phyloP scores from a whole-genome alignment of 1,140 invertebrate species.

The Zaprionus nigranus region DNA sequence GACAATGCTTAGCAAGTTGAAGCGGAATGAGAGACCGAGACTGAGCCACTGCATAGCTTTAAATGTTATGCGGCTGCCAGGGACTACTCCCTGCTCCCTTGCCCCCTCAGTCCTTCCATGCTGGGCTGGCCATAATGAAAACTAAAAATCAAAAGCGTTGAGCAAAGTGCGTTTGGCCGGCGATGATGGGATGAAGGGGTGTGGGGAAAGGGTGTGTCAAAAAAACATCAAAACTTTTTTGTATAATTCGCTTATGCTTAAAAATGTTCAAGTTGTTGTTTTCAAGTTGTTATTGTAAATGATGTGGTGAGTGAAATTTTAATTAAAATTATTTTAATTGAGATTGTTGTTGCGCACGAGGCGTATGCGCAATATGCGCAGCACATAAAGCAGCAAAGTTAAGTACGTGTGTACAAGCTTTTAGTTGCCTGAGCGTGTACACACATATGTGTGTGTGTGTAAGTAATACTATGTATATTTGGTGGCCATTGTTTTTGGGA shows the following conservation, averaged over 20 bases:
- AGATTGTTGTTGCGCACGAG: slow-evolving; percentile 45
- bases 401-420: slow-evolving; percentile 16
- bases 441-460: slow-evolving; percentile 29
- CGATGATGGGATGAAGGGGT: neutral
- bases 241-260: slow-evolving; percentile 82
- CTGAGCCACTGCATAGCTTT: slow-evolving; percentile 63
- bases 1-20: slow-evolving; percentile 79
- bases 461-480: slow-evolving; percentile 9
- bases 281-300: slow-evolving; percentile 46
- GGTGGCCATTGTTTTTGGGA: slow-evolving; percentile 13
- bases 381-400: slow-evolving; percentile 20
- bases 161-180: slow-evolving; percentile 36
- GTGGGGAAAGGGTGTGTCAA: neutral
- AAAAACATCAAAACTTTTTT: slow-evolving; percentile 80
- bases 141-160: slow-evolving; percentile 75
- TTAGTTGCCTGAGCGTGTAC: slow-evolving; percentile 19
- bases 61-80: slow-evolving; percentile 63
- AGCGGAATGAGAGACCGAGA: slow-evolving; percentile 27
- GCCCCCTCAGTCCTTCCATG: neutral
- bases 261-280: slow-evolving; percentile 74
- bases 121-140: slow-evolving; percentile 63
- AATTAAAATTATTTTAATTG: slow-evolving; percentile 81
- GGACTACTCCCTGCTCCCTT: neutral
- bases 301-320: slow-evolving; percentile 61
- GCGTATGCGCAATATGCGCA: slow-evolving; percentile 38